Conservation (phyloP, 2,113 vertebrate species). For the Atlantisia rogersi region DNA sequence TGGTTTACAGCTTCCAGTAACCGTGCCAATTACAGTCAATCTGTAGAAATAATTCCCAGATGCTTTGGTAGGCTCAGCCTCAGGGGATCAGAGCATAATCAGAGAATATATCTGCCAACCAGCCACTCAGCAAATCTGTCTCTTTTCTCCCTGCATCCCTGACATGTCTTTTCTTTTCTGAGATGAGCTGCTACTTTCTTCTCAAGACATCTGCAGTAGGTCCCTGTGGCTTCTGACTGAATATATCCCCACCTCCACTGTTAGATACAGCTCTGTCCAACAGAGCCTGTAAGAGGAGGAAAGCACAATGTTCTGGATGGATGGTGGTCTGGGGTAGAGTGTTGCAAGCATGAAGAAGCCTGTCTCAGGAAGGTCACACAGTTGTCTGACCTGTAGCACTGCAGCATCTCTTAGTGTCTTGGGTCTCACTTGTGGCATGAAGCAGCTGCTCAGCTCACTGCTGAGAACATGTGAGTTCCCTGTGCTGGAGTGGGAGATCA, state of each 20-base stretch:
- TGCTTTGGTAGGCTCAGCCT: neutral
- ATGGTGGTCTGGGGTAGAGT: neutral
- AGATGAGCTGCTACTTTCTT: neutral
- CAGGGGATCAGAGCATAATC: neutral
- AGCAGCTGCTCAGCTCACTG: neutral
- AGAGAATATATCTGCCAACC: neutral
- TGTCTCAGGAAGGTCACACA: neutral
- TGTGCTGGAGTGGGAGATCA: neutral
- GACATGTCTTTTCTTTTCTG: neutral
- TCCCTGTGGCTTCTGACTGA: neutral
- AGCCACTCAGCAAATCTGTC: neutral
- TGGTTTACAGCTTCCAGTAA: neutral
- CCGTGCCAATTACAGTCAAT: neutral
- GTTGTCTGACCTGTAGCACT: neutral
- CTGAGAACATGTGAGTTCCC: neutral
- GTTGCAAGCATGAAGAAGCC: accelerated
- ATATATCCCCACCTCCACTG: neutral
- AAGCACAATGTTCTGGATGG: neutral
- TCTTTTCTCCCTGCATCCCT: neutral
- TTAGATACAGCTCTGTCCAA: neutral
- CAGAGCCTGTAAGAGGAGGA: neutral
- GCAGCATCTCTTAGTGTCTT: neutral
- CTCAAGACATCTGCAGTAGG: neutral
- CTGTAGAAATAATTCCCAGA: neutral
- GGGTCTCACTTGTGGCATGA: neutral